A percentile compares a stretch with the other conserved stretches of the same genome.
phyloP scores from a whole-genome alignment of 2,113 vertebrate genomes.

The Perognathus longimembris region DNA sequence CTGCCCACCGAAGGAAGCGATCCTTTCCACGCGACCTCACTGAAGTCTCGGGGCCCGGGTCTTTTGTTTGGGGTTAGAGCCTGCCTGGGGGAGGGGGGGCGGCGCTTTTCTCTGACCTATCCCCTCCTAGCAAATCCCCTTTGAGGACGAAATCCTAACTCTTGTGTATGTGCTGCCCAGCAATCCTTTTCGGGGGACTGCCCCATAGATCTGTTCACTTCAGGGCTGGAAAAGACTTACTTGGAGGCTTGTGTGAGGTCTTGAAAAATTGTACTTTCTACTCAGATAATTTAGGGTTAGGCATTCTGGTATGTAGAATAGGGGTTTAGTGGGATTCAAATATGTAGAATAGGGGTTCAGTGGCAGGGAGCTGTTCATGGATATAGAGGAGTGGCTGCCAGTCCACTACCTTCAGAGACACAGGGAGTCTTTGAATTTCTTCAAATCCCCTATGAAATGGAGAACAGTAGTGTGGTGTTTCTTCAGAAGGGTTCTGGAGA shows the following conservation, averaged over 20 bases:
- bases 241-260: constrained; percentile 16
- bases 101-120: background rate
- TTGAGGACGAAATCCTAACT: background rate
- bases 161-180: background rate
- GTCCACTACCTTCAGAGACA: constrained; percentile 41
- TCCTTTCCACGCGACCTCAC: background rate
- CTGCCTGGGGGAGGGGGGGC: background rate
- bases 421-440: constrained; percentile 70
- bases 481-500: constrained; percentile 57
- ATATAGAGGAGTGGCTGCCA: constrained; percentile 61
- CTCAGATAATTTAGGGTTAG: background rate
- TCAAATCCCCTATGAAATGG: constrained; percentile 56
- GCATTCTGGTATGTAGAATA: background rate
- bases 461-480: constrained; percentile 73
- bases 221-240: background rate
- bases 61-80: constrained; percentile 67
- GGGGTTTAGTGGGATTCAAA: background rate
- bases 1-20: background rate
- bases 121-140: constrained; percentile 8
- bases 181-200: background rate
- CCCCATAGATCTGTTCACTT: background rate
- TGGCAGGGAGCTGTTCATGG: background rate
- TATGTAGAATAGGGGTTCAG: background rate
- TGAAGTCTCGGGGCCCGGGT: background rate
- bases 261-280: background rate